These are phyloP conservation scores for Anguilla rostrata DNA, from an alignment of 2,113 vertebrate genomes.

Conservation along the genomic window DNA sequence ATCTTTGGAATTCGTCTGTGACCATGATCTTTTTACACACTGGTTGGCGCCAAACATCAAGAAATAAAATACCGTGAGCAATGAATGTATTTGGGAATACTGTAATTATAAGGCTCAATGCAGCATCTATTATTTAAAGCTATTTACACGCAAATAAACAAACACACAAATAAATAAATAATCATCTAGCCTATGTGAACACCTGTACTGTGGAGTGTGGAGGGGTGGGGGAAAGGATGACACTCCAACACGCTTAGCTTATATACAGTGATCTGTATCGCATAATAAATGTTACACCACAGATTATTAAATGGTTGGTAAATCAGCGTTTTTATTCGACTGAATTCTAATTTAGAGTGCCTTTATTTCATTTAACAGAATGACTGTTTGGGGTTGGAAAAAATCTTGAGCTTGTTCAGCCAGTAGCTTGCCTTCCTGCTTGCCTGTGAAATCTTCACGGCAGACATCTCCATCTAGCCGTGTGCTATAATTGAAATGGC, in stretches of 20 bases:
- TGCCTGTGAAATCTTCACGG: constrained; percentile 47
- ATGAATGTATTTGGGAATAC: constrained; percentile 36
- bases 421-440: constrained; percentile 26
- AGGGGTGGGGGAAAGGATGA: not conserved
- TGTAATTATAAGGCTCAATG: constrained; percentile 66
- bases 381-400: constrained; percentile 17
- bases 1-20: not conserved
- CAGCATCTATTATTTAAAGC: constrained; percentile 71
- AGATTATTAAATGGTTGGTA: constrained; percentile 13
- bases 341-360: not conserved
- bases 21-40: constrained; percentile 59
- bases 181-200: constrained; percentile 41
- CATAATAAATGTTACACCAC: constrained; percentile 32
- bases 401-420: constrained; percentile 10
- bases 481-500: constrained; percentile 80
- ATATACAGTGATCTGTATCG: not conserved
- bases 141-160: constrained; percentile 72
- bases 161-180: constrained; percentile 69
- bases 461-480: constrained; percentile 64
- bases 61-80: constrained; percentile 38
- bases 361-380: constrained; percentile 23
- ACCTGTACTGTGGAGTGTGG: constrained; percentile 42
- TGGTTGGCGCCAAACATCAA: constrained; percentile 78
- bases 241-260: constrained; percentile 17
- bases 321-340: not conserved